These are phyloP conservation scores for Leptinotarsa haldemani DNA, from an alignment of 2,888 invertebrate species.

Conservation along the genomic window DNA sequence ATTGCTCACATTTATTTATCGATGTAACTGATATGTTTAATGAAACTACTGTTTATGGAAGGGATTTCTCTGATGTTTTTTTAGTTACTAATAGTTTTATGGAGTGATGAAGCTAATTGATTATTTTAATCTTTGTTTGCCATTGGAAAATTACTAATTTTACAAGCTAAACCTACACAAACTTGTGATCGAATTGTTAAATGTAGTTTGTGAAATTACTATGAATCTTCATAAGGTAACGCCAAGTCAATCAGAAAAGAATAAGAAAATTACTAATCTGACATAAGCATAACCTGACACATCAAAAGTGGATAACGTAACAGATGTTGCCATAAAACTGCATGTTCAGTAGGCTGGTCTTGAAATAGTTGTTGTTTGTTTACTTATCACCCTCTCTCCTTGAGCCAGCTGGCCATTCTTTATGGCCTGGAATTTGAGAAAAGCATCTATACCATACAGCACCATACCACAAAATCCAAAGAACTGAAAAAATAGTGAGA, in stretches of 20 bases:
- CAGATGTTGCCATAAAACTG: not conserved
- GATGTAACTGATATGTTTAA: no score
- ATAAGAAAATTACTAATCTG: not conserved
- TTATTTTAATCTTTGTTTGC: not conserved
- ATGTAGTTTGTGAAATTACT: no score
- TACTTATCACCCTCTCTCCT: conserved; percentile 75
- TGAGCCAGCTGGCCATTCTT: conserved; percentile 79
- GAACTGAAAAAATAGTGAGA: conserved; percentile 72
- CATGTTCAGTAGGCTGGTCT: conserved; percentile 66
- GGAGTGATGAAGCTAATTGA: no score
- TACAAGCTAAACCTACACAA: no score
- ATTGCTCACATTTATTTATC: not conserved
- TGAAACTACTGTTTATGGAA: no score
- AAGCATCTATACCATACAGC: conserved; percentile 83
- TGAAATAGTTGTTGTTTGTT: conserved; percentile 71
- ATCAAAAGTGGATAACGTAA: not conserved
- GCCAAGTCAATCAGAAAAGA: no score
- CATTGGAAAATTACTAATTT: not conserved
- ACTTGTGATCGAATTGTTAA: no score
- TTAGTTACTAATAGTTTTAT: no score
- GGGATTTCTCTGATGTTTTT: no score
- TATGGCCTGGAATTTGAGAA: conserved; percentile 78
- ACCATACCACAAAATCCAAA: conserved; percentile 87
- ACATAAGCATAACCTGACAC: not conserved
- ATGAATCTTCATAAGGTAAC: no score